Evolutionary conservation across 2,113 vertebrate species (phyloP), one percentile per base, ranked within the genome.

Genomic region (Gorsachius goisagi): DNA sequence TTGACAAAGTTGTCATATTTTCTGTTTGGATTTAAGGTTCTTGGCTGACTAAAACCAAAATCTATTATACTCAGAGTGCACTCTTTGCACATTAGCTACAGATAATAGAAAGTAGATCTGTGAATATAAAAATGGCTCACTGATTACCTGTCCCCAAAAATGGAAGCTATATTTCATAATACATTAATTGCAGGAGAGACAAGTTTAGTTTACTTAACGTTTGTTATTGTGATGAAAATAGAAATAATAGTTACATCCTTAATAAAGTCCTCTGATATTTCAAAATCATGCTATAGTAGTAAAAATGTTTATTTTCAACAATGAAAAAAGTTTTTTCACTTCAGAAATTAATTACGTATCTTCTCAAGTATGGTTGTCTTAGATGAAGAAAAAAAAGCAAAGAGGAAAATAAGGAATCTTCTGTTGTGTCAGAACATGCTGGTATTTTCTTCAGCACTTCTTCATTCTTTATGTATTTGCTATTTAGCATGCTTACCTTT

Each of bases 51-150:
- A 23, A 30, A 49, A 55, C 68, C 23, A 35, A 75, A n/a, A 71
- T 67, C 16, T 28, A 3, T 53, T 88, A 5, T 37, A 49, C 24
- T 73, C 50, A 5, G 20, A 47, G 22, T 0, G 0, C 33, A 15
- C 26, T 64, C 32, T 72, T 88, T 68, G 13, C 17, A 71, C 0
- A 0, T 72, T 79, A 83, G 15, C 27, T 90, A 26, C 35, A 53
- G 27, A 18, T 53, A 73, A 24, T 28, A 49, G 39, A 75, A 85
- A 39, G n/a, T 58, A 79, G 28, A 14, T 62, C 15, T 60, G 2
- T 75, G 30, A 75, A 35, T 72, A 60, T 47, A 37, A 58, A 91
- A 90, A 45, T 18, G 37, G 2, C 26, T 82, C 30, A 39, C 19
- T 80, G 32, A 53, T 78, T 24, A 72, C n/a, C 5, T 7, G 15